These are phyloP conservation scores for Camarhynchus parvulus DNA, from an alignment of 2,113 vertebrate species.

Conservation along the genomic window DNA sequence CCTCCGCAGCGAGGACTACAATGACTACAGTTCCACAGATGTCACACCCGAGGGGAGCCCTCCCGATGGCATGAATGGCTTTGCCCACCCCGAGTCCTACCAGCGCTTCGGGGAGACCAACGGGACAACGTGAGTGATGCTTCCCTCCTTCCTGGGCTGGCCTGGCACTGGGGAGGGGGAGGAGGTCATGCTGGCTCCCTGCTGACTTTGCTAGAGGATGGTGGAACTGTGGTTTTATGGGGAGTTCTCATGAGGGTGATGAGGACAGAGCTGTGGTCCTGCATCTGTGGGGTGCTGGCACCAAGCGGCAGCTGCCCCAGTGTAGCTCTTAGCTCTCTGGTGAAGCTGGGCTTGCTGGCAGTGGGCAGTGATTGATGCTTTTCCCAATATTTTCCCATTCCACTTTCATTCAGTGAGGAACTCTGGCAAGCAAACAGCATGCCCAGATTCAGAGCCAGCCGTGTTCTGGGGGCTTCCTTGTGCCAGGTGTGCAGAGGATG, in stretches of 20 bases:
- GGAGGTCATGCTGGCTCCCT: background rate
- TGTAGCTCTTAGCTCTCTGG: background rate
- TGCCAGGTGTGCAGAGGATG: background rate
- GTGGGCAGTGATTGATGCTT: background rate
- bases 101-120: conserved; percentile 75
- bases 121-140: conserved; percentile 75
- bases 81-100: conserved; percentile 63
- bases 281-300: background rate
- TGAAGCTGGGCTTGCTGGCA: background rate
- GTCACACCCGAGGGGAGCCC: conserved; percentile 73
- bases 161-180: background rate
- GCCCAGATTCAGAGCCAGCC: background rate
- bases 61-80: background rate
- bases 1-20: conserved; percentile 77
- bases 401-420: accelerated
- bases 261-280: background rate
- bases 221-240: background rate
- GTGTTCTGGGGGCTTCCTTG: background rate
- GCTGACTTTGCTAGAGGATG: background rate
- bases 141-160: background rate
- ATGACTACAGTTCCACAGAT: conserved; percentile 80
- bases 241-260: background rate
- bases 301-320: background rate
- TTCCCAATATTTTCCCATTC: background rate
- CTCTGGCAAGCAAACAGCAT: background rate